Conservation (phyloP, 2,797 vertebrate species). For the Brachyrhaphis roseni region DNA sequence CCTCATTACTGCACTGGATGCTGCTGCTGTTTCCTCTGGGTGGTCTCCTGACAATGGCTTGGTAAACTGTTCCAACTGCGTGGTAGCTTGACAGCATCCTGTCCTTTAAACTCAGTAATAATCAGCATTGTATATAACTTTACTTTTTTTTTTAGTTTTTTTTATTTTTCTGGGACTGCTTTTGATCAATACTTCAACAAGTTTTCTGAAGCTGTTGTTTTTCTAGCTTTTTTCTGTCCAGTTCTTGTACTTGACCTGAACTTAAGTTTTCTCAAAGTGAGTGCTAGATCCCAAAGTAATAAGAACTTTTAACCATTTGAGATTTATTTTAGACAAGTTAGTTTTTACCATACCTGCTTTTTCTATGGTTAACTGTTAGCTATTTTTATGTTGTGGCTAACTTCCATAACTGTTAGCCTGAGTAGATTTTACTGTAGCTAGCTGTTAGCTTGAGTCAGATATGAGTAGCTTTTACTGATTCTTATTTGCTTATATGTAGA, state of each 20-base stretch:
- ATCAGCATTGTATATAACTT: background rate
- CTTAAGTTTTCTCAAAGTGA: background rate
- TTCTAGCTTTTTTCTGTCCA: background rate
- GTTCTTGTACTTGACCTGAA: background rate
- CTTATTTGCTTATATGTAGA: too few species aligned
- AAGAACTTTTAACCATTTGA: background rate
- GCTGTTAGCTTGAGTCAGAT: too few species aligned
- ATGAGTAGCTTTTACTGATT: too few species aligned
- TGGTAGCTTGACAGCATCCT: conserved; percentile 27
- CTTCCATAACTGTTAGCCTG: too few species aligned
- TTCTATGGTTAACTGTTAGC: background rate
- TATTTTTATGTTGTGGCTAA: background rate
- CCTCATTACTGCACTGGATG: conserved; percentile 54
- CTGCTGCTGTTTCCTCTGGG: conserved; percentile 45
- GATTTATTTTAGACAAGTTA: background rate
- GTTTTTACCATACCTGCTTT: too few species aligned
- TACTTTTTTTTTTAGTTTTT: too few species aligned
- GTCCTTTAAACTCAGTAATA: conserved; percentile 42
- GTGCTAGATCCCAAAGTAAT: background rate
- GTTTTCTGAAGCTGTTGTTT: background rate
- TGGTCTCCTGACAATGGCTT: conserved; percentile 46
- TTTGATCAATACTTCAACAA: background rate
- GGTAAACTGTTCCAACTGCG: conserved; percentile 50
- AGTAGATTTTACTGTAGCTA: too few species aligned
- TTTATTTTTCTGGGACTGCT: background rate